A percentile compares a stretch with the other conserved stretches of the same genome.
Evolutionary conservation across 1,140 invertebrate genomes (phyloP).

Genomic region (Drosophila tsacasi): DNA sequence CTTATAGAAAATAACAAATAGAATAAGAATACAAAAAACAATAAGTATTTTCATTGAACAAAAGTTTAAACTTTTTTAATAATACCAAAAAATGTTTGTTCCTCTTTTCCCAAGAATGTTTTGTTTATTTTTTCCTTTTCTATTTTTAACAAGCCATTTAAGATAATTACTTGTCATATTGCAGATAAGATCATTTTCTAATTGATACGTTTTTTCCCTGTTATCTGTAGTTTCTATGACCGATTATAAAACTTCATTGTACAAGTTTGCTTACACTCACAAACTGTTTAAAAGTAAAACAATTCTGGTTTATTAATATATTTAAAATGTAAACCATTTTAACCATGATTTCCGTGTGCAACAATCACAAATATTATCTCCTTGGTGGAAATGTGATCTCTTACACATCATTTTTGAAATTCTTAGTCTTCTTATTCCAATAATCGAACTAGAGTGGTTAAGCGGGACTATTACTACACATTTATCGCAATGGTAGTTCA

Average conservation of each 20-base stretch:
- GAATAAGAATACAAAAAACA: too few relatives aligned
- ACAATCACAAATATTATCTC: background rate
- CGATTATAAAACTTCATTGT: constrained; percentile 10
- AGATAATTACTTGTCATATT: constrained; percentile 10
- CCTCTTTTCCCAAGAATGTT: background rate
- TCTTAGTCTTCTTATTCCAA: constrained; percentile 18
- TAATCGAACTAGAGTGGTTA: constrained; percentile 16
- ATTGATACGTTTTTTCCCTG: constrained; percentile 1
- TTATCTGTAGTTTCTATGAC: constrained; percentile 15
- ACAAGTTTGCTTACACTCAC: background rate
- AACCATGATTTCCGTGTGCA: background rate
- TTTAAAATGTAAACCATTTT: too few relatives aligned
- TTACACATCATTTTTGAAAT: too few relatives aligned
- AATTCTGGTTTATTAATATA: too few relatives aligned
- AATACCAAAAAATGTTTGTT: background rate
- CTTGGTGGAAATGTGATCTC: background rate
- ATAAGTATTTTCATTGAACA: background rate
- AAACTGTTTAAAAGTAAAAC: background rate
- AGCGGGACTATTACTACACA: constrained; percentile 52
- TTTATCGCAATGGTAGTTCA: constrained; percentile 44
- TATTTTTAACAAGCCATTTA: constrained; percentile 12
- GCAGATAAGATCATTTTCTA: constrained; percentile 16
- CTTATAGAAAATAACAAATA: background rate
- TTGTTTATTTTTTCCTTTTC: background rate
- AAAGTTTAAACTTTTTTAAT: background rate